These are phyloP conservation scores for Meandrusa payeni DNA, from an alignment of 2,888 invertebrate genomes.

Conservation along the genomic window DNA sequence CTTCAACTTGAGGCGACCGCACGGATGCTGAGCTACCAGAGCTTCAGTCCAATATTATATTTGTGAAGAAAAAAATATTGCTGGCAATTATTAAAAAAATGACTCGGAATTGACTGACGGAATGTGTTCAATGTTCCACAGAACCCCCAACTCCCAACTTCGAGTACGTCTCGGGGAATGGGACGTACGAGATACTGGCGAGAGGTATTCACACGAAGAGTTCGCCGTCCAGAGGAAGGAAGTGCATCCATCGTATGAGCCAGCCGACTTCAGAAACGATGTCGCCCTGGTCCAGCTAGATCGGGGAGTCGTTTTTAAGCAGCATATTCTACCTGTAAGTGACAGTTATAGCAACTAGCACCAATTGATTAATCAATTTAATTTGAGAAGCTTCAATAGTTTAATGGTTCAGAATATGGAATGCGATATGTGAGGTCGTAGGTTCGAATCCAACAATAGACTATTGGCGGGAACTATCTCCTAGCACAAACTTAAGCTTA, in stretches of 20 bases:
- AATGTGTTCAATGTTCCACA: constrained; percentile 53
- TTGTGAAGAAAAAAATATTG: too few relatives aligned
- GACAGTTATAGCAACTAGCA: not conserved
- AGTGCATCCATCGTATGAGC: constrained; percentile 94
- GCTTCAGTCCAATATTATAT: too few relatives aligned
- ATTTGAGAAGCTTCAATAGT: too few relatives aligned
- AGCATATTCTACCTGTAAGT: constrained; percentile 92
- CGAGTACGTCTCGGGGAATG: constrained; percentile 95
- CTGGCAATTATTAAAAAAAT: not conserved
- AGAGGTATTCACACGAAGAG: constrained; percentile 92
- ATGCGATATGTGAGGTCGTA: too few relatives aligned
- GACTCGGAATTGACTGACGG: too few relatives aligned
- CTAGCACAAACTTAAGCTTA: too few relatives aligned
- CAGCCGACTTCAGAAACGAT: constrained; percentile 95
- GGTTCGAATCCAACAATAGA: too few relatives aligned
- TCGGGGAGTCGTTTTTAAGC: constrained; percentile 91
- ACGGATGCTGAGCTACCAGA: too few relatives aligned
- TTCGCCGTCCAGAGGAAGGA: constrained; percentile 93
- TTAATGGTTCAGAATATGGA: too few relatives aligned
- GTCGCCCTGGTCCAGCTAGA: constrained; percentile 91
- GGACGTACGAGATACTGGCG: constrained; percentile 93
- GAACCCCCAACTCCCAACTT: constrained; percentile 93
- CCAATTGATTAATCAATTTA: too few relatives aligned
- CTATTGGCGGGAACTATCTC: too few relatives aligned
- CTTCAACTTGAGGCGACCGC: too few relatives aligned